Conservation (phyloP, 2,888 invertebrate genomes). For the Flexamia atlantica region DNA sequence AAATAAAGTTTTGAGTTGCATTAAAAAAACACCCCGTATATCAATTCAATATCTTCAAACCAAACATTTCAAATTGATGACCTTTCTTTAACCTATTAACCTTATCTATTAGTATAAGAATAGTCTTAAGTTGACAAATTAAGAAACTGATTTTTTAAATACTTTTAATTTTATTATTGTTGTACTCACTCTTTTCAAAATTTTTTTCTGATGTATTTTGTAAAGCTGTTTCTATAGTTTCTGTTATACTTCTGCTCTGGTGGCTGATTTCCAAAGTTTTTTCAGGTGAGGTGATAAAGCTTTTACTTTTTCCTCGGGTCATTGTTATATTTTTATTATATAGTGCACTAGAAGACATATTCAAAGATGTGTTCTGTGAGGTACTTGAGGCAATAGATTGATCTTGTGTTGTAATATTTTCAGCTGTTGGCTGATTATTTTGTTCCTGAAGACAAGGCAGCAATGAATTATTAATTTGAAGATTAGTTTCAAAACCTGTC, state of each 20-base stretch:
- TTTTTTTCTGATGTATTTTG: too few species aligned
- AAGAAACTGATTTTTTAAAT: too few species aligned
- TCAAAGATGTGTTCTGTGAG: neutral
- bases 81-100: too few species aligned
- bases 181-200: too few species aligned
- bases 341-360: neutral
- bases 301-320: constrained; percentile 37
- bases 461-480: neutral
- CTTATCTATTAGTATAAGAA: too few species aligned
- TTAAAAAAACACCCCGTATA: too few species aligned
- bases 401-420: neutral
- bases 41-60: too few species aligned
- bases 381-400: neutral
- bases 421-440: neutral
- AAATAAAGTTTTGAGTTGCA: too few species aligned
- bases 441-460: neutral
- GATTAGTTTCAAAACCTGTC: neutral
- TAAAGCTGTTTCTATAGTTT: too few species aligned
- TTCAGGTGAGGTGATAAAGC: neutral
- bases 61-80: too few species aligned
- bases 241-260: neutral
- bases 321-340: constrained; percentile 39
- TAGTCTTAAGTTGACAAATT: too few species aligned
- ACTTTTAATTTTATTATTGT: too few species aligned
- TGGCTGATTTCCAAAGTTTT: neutral